Percentiles rank a stretch among this genome's conserved stretches.
phyloP scores from a whole-genome alignment of 2,113 vertebrate genomes.

The Irena cyanogastra region DNA sequence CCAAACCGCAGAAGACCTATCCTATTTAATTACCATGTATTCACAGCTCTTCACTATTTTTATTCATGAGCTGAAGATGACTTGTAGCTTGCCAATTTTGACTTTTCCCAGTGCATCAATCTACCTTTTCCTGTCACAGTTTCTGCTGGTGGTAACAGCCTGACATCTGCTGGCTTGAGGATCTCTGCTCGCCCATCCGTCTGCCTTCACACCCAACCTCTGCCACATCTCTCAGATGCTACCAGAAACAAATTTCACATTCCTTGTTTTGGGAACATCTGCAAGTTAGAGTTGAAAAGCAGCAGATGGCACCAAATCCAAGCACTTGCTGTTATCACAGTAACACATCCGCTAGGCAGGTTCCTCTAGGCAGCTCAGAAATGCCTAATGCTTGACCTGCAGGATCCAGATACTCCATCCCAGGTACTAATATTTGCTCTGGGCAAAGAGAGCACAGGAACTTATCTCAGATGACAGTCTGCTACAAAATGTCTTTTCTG shows the following conservation, averaged over 20 bases:
- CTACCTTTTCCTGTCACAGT: background rate
- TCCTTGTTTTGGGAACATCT: background rate
- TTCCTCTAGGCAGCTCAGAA: background rate
- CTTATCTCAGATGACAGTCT: background rate
- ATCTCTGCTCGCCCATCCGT: background rate
- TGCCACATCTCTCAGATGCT: background rate
- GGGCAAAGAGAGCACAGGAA: background rate
- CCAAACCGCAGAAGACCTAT: background rate
- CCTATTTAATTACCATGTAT: background rate
- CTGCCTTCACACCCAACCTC: background rate
- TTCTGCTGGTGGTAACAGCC: background rate
- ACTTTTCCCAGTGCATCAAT: background rate
- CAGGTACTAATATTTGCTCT: accelerated
- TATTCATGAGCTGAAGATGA: background rate
- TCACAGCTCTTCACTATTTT: background rate
- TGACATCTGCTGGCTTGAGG: constrained; percentile 53
- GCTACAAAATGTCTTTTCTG: background rate
- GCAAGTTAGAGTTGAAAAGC: background rate
- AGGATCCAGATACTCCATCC: background rate
- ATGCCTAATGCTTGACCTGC: background rate
- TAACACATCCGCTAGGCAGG: background rate
- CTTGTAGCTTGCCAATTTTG: background rate
- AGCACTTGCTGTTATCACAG: background rate
- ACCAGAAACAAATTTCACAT: background rate
- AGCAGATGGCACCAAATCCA: background rate